Evolutionary conservation across 1,140 invertebrate species (phyloP).

Genomic region (Chlorops oryzae): DNA sequence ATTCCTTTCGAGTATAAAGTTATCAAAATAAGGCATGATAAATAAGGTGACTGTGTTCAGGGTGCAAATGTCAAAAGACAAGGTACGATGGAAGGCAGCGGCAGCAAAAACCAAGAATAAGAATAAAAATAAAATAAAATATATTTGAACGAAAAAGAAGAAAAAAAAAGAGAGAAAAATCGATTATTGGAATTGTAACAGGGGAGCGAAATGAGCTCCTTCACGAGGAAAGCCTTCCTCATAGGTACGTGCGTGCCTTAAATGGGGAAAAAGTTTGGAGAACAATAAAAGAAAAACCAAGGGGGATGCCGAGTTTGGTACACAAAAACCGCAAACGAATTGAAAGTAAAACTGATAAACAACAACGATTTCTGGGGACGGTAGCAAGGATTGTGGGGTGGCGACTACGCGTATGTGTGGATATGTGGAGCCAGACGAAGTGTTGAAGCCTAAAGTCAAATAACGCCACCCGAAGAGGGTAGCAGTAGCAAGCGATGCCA

Average conservation of each 20-base stretch:
- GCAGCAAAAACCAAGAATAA: background rate
- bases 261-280: background rate
- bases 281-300: background rate
- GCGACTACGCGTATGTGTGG: too few relatives aligned
- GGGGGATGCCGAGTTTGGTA: too few relatives aligned
- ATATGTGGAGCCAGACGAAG: too few relatives aligned
- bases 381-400: too few relatives aligned
- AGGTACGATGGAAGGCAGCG: background rate
- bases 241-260: background rate
- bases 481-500: too few relatives aligned
- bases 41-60: background rate
- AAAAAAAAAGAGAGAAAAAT: background rate
- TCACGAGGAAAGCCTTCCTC: background rate
- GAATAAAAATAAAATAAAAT: background rate
- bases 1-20: slow-evolving; percentile 1
- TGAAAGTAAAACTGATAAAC: too few relatives aligned
- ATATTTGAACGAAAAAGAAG: background rate
- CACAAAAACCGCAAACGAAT: too few relatives aligned
- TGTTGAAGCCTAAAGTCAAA: too few relatives aligned
- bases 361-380: too few relatives aligned
- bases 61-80: background rate
- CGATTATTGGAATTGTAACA: background rate
- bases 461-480: too few relatives aligned
- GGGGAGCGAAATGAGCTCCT: background rate
- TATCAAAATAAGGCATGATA: slow-evolving; percentile 1